Evolutionary conservation across 2,113 vertebrate species (phyloP).

Genomic region (Sarotherodon lohbergeri): DNA sequence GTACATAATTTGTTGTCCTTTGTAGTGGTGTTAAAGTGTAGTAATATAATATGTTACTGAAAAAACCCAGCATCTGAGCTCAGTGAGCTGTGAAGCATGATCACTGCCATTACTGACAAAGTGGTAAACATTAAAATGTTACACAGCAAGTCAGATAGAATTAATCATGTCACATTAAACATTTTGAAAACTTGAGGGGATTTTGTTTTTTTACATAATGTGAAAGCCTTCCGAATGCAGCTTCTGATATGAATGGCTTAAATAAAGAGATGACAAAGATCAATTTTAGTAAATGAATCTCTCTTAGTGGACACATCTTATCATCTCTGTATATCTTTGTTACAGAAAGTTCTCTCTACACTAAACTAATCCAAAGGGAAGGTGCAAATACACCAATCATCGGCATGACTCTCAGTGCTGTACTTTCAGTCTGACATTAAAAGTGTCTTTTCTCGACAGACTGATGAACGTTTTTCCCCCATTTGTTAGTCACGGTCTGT

Average conservation of each 20-base stretch:
- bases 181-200: background rate
- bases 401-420: background rate
- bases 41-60: fast-evolving
- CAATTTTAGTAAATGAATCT: background rate
- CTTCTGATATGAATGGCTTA: background rate
- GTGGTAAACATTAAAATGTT: background rate
- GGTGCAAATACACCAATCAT: background rate
- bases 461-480: background rate
- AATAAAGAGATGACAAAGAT: background rate
- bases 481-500: background rate
- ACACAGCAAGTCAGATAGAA: background rate
- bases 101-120: background rate
- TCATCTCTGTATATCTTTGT: background rate
- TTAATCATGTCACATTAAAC: background rate
- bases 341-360: background rate
- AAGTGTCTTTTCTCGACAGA: background rate
- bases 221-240: background rate
- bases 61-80: background rate
- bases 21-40: background rate
- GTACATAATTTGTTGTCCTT: background rate
- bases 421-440: conserved; percentile 2
- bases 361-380: background rate
- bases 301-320: background rate
- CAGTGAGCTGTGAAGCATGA: background rate
- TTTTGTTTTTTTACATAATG: fast-evolving